Base-by-base conservation (phyloP, 1,140 invertebrate species). In the Yoshiicerus persimilis region DNA sequence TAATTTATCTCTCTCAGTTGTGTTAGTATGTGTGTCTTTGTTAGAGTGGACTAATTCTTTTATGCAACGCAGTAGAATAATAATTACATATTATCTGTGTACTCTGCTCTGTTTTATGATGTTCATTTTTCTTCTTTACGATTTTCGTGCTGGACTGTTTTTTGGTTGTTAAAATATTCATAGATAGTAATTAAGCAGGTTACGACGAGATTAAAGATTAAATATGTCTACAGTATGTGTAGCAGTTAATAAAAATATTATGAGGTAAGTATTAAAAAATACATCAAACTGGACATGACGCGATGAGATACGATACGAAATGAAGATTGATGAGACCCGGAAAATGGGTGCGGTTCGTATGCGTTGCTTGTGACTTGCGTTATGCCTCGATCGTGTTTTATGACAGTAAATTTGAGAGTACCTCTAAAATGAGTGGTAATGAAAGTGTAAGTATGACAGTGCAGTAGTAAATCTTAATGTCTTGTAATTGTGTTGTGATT, bases 301-400 rank as follows among this genome's bases (percentile, higher is more conserved):
- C 9, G 34, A 36, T 80, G 32, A 34, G 32, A 80, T 80, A 36
- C 6, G 75, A 47, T 25, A 27, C 20, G 83, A 84, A 34, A 84
- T 84, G 83, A 84, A 47, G 38, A 84, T 84, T 84, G 83, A 84
- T 84, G 83, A 84, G 83, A 84, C 83, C 83, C 83, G 83, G 83
- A 84, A 84, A 84, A 84, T 84, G 83, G 83, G 83, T 84, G 83
- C 38, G 83, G 83, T 84, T 38, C 6, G 32, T n/a, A 80, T 80
- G 32, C 11, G 34, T 36, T 13, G 32, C 75, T 80, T n/a, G 30
- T 6, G n/a, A n/a, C 75, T 16, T n/a, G 6, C n/a, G 9, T n/a
- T n/a, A 80, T n/a, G 34, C 32, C n/a, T 80, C 30, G 25, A 70
- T 70, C 30, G 25, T 16, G 66, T 70, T 25, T 32, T 32, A 56